Conservation (phyloP, 2,797 vertebrate genomes). For the Melanogrammus aeglefinus region DNA sequence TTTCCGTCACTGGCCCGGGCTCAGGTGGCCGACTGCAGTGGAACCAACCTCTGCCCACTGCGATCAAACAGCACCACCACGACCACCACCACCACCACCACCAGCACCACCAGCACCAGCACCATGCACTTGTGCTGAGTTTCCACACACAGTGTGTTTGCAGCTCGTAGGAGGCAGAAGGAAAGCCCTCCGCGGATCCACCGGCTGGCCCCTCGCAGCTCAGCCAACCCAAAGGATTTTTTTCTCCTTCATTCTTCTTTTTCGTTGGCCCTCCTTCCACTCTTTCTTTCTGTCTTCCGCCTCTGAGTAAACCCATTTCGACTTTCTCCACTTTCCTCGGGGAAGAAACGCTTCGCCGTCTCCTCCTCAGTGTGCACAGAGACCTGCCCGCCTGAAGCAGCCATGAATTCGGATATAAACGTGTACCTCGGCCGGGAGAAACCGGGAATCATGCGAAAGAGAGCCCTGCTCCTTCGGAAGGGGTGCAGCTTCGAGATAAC, state of each 20-base stretch:
- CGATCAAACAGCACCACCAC: neutral
- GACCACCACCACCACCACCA: no score
- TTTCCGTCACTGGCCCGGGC: constrained; percentile 37
- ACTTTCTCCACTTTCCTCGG: constrained; percentile 18
- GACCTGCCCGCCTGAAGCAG: constrained; percentile 26
- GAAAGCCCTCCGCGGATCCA: constrained; percentile 43
- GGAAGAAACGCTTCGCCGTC: constrained; percentile 31
- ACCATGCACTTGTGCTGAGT: no score
- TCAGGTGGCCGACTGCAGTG: constrained; percentile 43
- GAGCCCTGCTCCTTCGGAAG: constrained; percentile 80
- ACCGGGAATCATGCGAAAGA: constrained; percentile 80
- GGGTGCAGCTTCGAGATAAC: constrained; percentile 87
- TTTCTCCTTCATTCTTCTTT: no score
- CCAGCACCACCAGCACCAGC: no score
- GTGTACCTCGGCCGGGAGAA: constrained; percentile 80
- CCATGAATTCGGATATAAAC: constrained; percentile 83
- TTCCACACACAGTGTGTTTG: constrained; percentile 15
- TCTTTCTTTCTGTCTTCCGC: constrained; percentile 47
- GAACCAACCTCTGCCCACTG: constrained; percentile 40
- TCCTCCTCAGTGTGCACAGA: constrained; percentile 28
- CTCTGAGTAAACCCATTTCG: constrained; percentile 28
- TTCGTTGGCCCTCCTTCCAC: constrained; percentile 27
- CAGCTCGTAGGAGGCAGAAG: constrained; percentile 20
- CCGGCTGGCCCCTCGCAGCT: constrained; percentile 15
- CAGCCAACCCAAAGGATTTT: no score